Conservation (phyloP, 2,888 invertebrate genomes). For the Agapostemon virescens region DNA sequence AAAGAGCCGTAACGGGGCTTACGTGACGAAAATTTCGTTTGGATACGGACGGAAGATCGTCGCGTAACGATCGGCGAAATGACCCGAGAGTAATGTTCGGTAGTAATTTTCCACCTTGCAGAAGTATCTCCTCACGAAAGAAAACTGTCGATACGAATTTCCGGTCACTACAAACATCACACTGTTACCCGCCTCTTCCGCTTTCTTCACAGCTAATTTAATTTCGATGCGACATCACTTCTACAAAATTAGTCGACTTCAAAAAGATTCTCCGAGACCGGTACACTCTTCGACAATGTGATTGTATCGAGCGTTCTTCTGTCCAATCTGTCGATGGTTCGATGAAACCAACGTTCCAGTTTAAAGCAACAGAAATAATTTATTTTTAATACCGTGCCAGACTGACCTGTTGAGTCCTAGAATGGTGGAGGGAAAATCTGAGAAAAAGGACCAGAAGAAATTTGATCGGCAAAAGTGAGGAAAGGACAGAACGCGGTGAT, state of each 20-base stretch:
- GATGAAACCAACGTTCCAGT: no score
- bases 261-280: not conserved
- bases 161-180: not conserved
- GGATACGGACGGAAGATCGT: not conserved
- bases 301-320: no score
- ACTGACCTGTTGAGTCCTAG: not conserved
- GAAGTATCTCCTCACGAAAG: not conserved
- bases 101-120: constrained; percentile 3
- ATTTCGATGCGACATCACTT: not conserved
- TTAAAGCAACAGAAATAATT: no score
- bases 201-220: not conserved
- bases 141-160: constrained; percentile 7
- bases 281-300: not conserved
- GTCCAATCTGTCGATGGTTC: no score
- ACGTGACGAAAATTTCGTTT: constrained; percentile 25
- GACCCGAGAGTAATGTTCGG: not conserved
- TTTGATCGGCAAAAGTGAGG: constrained; percentile 20
- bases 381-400: no score
- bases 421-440: not conserved
- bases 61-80: not conserved
- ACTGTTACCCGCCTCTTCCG: not conserved
- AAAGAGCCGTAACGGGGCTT: not conserved
- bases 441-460: not conserved
- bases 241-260: not conserved
- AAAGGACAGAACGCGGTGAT: not conserved